phyloP scores from a whole-genome alignment of 2,888 invertebrate species.

The Nebria salina region DNA sequence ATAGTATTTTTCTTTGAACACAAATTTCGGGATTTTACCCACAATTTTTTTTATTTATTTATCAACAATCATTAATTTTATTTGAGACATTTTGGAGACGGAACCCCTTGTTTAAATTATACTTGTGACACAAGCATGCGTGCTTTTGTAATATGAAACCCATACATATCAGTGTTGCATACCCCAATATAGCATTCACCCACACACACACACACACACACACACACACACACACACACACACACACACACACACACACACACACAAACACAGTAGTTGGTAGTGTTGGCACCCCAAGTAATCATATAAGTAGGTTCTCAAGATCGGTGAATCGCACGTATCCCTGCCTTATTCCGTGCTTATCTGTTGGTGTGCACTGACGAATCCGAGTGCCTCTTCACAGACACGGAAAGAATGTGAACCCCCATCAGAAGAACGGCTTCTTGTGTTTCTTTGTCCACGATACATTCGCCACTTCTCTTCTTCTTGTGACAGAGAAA shows the following conservation, averaged over 20 bases:
- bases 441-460: slow-evolving; percentile 23
- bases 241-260: neutral
- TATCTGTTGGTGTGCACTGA: neutral
- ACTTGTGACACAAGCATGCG: too few relatives aligned
- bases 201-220: neutral
- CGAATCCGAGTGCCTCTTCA: neutral
- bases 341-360: neutral
- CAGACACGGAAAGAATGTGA: neutral
- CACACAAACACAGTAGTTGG: neutral
- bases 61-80: too few relatives aligned
- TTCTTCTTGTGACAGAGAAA: neutral
- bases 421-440: neutral
- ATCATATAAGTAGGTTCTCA: neutral
- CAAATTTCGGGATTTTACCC: too few relatives aligned
- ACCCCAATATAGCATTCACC: too few relatives aligned
- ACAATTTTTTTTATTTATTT: too few relatives aligned
- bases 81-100: too few relatives aligned
- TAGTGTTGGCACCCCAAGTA: neutral
- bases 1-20: too few relatives aligned
- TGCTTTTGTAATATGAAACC: too few relatives aligned
- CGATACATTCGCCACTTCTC: neutral
- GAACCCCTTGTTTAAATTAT: too few relatives aligned
- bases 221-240: neutral
- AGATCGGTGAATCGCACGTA: neutral
- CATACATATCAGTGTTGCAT: too few relatives aligned